Base-by-base conservation (phyloP, 2,888 invertebrate species). In the Odontomyia ornata region DNA sequence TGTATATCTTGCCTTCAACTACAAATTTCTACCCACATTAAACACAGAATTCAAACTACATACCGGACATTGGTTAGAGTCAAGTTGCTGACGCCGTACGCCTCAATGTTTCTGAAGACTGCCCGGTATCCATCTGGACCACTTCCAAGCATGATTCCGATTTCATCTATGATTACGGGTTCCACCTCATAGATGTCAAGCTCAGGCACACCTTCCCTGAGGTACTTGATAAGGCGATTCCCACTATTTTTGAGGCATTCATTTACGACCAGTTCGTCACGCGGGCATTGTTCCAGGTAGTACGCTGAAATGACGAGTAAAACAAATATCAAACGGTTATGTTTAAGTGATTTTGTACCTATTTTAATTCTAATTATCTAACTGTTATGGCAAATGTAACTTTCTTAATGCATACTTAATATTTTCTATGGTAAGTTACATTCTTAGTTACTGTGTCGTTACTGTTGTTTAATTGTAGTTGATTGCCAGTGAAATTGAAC, bases 41-140 rank as follows among this genome's bases (percentile, higher is more conserved):
- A 7, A 43, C 43, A 43, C 43, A 9, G 43, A 9, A 43, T 65
- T 30, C 2, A 1, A 2, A 46, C 11, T 60, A 83, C 86, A 85
- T 88, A 92, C 92, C 94, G 92, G 80, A 95, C 91, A 81, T 92
- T 93, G 1, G 93, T 93, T 76, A 95, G 91, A 71, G 93, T 92
- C 84, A 95, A 89, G 82, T 94, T 92, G 81, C 94, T 93, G 28
- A 95, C 94, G 18, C 95, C 95, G 80, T 89, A 93, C 0, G 95
- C 94, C 80, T 93, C 90, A 81, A 95, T 93, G 82, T 95, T 92
- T 79, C 90, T 91, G 87, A 95, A 95, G 57, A 91, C 91, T 1
- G 94, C 95, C 69, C 92, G 89, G 87, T 95, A 95, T 0, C 94
- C 95, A 83, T 95, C 93, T 0, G 95, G 93, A 0, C 95, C 95